These are phyloP conservation scores for Brachyopa scutellaris DNA, from an alignment of 2,888 invertebrate species.

Conservation along the genomic window DNA sequence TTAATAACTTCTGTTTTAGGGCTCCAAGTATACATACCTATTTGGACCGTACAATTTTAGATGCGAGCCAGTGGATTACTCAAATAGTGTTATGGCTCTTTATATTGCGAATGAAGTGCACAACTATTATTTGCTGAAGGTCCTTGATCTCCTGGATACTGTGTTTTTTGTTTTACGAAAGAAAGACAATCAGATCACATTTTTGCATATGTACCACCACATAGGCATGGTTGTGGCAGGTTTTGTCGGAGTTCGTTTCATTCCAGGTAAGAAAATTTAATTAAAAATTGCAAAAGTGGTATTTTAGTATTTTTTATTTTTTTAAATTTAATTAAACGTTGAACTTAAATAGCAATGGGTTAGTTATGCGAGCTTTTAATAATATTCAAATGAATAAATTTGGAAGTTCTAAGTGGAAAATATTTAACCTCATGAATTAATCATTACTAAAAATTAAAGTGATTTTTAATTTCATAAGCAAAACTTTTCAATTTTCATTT, in stretches of 20 bases:
- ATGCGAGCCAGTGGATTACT: slow-evolving; percentile 39
- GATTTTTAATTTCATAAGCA: too few species aligned
- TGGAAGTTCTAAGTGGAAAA: too few species aligned
- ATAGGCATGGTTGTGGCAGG: slow-evolving; percentile 88
- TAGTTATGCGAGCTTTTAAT: too few species aligned
- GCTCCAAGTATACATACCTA: neutral
- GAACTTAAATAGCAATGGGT: too few species aligned
- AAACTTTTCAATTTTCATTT: too few species aligned
- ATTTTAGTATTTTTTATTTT: too few species aligned
- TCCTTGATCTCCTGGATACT: slow-evolving; percentile 88
- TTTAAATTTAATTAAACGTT: too few species aligned
- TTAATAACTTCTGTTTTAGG: slow-evolving; percentile 24
- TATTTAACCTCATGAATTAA: too few species aligned
- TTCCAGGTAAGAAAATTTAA: slow-evolving; percentile 84
- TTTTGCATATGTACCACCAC: slow-evolving; percentile 93
- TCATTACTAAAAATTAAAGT: too few species aligned
- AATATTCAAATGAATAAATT: too few species aligned
- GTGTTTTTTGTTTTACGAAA: slow-evolving; percentile 93
- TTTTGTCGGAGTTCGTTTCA: slow-evolving; percentile 88
- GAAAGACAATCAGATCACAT: slow-evolving; percentile 91
- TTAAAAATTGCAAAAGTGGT: too few species aligned
- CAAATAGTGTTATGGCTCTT: neutral
- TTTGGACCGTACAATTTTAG: slow-evolving; percentile 21
- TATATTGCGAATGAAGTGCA: slow-evolving; percentile 23
- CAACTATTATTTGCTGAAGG: slow-evolving; percentile 80